phyloP scores from a whole-genome alignment of 2,888 invertebrate genomes.

The Dorcus hopei region DNA sequence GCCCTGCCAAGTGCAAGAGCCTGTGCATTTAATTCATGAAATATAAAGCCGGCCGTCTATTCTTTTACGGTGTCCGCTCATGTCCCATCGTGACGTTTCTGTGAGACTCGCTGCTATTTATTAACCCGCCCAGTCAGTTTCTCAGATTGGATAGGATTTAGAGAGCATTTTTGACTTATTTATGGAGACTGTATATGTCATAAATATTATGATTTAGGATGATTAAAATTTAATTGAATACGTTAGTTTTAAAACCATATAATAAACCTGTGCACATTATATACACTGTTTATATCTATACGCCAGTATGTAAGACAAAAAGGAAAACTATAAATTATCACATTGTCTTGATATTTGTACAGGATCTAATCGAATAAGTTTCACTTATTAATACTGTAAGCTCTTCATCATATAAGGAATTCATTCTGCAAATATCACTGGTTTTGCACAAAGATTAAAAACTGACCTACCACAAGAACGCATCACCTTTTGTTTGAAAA shows the following conservation, averaged over 20 bases:
- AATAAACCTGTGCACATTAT: no score
- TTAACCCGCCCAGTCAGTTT: constrained; percentile 33
- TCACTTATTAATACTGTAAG: no score
- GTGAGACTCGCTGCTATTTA: constrained; percentile 30
- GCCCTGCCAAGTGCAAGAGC: constrained; percentile 22
- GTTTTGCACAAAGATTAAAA: no score
- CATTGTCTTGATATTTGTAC: no score
- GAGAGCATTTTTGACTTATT: constrained; percentile 31
- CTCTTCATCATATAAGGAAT: no score
- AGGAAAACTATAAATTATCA: no score
- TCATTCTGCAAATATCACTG: no score
- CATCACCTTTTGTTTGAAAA: no score
- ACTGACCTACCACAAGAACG: no score
- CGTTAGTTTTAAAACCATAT: neutral
- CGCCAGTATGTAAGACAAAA: no score
- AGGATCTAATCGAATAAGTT: no score
- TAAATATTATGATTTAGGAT: constrained; percentile 33
- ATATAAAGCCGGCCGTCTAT: constrained; percentile 3
- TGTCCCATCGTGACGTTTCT: constrained; percentile 13
- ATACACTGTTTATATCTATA: no score
- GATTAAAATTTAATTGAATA: constrained; percentile 28
- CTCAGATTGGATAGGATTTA: constrained; percentile 32
- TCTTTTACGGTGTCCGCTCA: neutral
- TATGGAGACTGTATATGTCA: constrained; percentile 24
- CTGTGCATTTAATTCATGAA: constrained; percentile 21